Percentiles rank a stretch among this genome's conserved stretches.
Conservation (phyloP, 2,888 invertebrate species). For the Protodeltote pygarga region DNA sequence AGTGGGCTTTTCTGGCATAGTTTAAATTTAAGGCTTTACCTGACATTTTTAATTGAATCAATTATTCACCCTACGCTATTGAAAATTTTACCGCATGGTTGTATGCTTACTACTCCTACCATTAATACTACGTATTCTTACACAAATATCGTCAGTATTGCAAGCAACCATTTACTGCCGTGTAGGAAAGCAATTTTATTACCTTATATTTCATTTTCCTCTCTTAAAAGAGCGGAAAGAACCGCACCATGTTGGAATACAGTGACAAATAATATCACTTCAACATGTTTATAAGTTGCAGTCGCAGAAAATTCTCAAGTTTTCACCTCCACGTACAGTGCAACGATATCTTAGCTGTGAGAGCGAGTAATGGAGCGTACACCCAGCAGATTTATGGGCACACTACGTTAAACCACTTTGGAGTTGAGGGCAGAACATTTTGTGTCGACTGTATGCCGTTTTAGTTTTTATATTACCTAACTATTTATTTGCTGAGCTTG, state of each 20-base stretch:
- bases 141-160: neutral
- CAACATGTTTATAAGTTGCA: constrained; percentile 50
- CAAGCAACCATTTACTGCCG: too few species aligned
- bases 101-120: constrained; percentile 1
- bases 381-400: constrained; percentile 62
- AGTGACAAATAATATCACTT: constrained; percentile 49
- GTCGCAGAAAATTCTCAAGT: constrained; percentile 46
- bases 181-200: constrained; percentile 20
- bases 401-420: constrained; percentile 48
- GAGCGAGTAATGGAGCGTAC: constrained; percentile 64
- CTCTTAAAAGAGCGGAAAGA: constrained; percentile 19
- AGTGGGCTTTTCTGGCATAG: constrained; percentile 16
- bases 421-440: constrained; percentile 48
- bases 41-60: constrained; percentile 36
- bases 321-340: constrained; percentile 41
- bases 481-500: constrained; percentile 25
- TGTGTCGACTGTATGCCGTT: constrained; percentile 40
- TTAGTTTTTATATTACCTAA: constrained; percentile 38
- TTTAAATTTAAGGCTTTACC: constrained; percentile 35
- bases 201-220: constrained; percentile 30
- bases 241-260: constrained; percentile 37
- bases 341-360: constrained; percentile 44
- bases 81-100: constrained; percentile 14
- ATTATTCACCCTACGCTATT: constrained; percentile 27
- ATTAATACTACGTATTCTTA: constrained; percentile 21